Base-by-base conservation (phyloP, 2,113 vertebrate genomes). In the Cavia porcellus region DNA sequence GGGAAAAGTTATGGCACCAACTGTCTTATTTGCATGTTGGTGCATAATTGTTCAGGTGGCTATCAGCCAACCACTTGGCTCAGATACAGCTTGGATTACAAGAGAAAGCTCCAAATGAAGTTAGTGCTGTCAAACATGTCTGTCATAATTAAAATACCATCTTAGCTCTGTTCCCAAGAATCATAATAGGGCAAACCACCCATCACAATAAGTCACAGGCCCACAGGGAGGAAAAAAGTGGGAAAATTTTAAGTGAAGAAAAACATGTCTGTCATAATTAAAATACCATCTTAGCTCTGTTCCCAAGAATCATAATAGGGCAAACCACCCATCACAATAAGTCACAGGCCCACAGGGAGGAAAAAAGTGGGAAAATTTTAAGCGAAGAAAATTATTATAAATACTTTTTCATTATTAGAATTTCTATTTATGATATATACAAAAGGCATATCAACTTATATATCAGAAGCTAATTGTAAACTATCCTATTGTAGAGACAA, bases 331-430 rank as follows among this genome's bases (percentile, higher is more conserved):
- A 74, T 20, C 3, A 8, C 70, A 61, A 24, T 38, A 79, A 25
- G 52, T 55, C 14, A 72, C 42, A 81, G 77, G 5, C 70, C 24
- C 90, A 38, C 74, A 89, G 57, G 5, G 70, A 94, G 50, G 52
- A 64, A 79, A 81, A 93, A 85, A 24, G 2, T 52, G 30, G 52
- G 77, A 80, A 47, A 79, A 79, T 79, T 32, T 25, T n/a, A 74
- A 85, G 2, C n/a, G 38, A 85, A 50, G 7, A 88, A 87, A 94
- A 80, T 70, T 61, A 62, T 38, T 72, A 88, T 64, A 12, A 59
- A 20, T 91, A 38, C 77, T 85, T 97, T 89, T 92, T 75, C 20
- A 90, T 75, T n/a, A 93, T 77, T 94, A 96, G 92, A 85, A 57
- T 57, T 83, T 96, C 92, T 81, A 88, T 62, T 94, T 92, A 32